These are phyloP conservation scores for Chalcosyrphus nemorum DNA, from an alignment of 2,888 invertebrate species.

Conservation along the genomic window DNA sequence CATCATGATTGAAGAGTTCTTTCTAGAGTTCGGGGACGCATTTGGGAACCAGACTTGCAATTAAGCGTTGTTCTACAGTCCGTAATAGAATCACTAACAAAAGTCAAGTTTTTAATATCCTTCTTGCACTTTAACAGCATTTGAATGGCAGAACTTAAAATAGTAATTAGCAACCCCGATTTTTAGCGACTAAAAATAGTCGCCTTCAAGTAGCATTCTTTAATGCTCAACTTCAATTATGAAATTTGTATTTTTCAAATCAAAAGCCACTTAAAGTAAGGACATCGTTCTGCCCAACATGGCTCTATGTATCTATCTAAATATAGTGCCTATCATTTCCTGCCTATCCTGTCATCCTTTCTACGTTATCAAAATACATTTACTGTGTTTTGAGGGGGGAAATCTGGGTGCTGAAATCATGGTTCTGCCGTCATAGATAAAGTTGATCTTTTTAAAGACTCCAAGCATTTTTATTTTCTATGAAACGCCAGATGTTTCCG, in stretches of 20 bases:
- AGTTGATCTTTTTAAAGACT: constrained; percentile 14
- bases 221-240: neutral
- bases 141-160: too few species aligned
- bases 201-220: too few species aligned
- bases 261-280: neutral
- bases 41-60: too few species aligned
- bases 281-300: neutral
- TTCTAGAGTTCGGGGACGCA: too few species aligned
- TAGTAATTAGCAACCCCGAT: too few species aligned
- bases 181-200: neutral
- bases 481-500: constrained; percentile 15
- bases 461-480: neutral
- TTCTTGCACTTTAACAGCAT: too few species aligned
- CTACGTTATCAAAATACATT: constrained; percentile 33
- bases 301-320: neutral
- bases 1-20: too few species aligned
- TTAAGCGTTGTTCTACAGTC: too few species aligned
- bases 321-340: neutral
- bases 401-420: constrained; percentile 17
- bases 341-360: neutral
- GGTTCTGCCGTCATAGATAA: constrained; percentile 21
- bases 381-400: constrained; percentile 14
- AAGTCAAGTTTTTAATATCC: too few species aligned
- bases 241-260: neutral
- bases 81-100: too few species aligned